phyloP scores from a whole-genome alignment of 2,797 vertebrate genomes.

The Macroramphosus scolopax region DNA sequence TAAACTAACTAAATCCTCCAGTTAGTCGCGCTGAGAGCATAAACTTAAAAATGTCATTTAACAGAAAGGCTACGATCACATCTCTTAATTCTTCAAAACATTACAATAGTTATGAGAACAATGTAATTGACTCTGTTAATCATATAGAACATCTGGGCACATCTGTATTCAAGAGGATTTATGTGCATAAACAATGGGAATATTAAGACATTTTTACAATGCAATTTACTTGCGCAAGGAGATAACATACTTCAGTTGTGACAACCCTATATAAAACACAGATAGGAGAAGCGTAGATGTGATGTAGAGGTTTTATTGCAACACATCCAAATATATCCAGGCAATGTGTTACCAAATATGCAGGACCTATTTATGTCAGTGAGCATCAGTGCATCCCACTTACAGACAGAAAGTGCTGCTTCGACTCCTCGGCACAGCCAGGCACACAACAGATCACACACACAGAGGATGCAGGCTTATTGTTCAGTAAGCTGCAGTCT shows the following conservation, averaged over 20 bases:
- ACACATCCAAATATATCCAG: slow-evolving; percentile 73
- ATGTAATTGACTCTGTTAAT: too few species aligned
- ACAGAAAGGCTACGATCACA: too few species aligned
- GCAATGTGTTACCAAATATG: slow-evolving; percentile 75
- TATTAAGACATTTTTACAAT: slow-evolving; percentile 19
- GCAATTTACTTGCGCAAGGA: slow-evolving; percentile 30
- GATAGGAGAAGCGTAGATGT: slow-evolving; percentile 10
- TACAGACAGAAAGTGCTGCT: slow-evolving; percentile 65
- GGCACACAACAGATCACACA: slow-evolving; percentile 21
- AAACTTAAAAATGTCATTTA: too few species aligned
- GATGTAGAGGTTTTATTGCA: slow-evolving; percentile 62
- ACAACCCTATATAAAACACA: slow-evolving; percentile 33
- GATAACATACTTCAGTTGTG: slow-evolving; percentile 27
- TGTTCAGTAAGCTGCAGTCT: slow-evolving; percentile 33
- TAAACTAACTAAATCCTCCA: too few species aligned
- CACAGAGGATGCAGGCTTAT: slow-evolving; percentile 21
- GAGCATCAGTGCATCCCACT: slow-evolving; percentile 75
- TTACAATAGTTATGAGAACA: too few species aligned
- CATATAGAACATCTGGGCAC: neutral
- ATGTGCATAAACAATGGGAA: slow-evolving; percentile 6
- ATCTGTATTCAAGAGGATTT: slow-evolving; percentile 19
- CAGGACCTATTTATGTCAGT: slow-evolving; percentile 81
- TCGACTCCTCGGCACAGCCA: slow-evolving; percentile 43
- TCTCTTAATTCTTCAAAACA: too few species aligned
- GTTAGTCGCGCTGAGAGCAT: too few species aligned